phyloP scores from a whole-genome alignment of 2,797 vertebrate species.

The Intellagama lesueurii region DNA sequence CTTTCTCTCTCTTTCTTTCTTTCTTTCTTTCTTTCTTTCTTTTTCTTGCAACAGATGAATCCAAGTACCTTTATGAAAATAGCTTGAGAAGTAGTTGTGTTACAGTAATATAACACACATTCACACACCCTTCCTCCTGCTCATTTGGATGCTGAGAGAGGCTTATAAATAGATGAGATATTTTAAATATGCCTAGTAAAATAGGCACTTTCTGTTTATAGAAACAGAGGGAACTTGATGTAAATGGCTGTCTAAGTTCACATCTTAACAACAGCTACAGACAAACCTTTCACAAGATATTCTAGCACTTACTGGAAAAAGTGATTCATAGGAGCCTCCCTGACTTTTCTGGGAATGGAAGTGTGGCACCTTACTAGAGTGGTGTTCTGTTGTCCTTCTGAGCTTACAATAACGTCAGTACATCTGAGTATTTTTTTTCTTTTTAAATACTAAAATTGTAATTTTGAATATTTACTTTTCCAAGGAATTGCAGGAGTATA shows the following conservation, averaged over 20 bases:
- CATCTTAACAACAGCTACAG: background rate
- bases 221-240: background rate
- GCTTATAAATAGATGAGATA: constrained; percentile 13
- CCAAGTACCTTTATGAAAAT: background rate
- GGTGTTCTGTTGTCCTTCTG: background rate
- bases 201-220: constrained; percentile 7
- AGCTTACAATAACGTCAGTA: background rate
- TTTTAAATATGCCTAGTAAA: constrained; percentile 10
- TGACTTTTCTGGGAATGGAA: background rate
- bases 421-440: background rate
- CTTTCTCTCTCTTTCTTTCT: too few relatives aligned
- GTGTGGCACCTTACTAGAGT: background rate
- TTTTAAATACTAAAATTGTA: too few relatives aligned
- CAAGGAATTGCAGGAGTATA: background rate
- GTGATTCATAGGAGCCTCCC: background rate
- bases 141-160: background rate
- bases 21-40: too few relatives aligned
- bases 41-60: too few relatives aligned
- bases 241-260: background rate
- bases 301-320: background rate
- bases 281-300: background rate
- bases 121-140: background rate
- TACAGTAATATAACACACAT: background rate
- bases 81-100: background rate
- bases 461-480: background rate